These are phyloP conservation scores for Antedon mediterranea DNA, from an alignment of 53 echinoderm and acorn worm species.

Conservation along the genomic window DNA sequence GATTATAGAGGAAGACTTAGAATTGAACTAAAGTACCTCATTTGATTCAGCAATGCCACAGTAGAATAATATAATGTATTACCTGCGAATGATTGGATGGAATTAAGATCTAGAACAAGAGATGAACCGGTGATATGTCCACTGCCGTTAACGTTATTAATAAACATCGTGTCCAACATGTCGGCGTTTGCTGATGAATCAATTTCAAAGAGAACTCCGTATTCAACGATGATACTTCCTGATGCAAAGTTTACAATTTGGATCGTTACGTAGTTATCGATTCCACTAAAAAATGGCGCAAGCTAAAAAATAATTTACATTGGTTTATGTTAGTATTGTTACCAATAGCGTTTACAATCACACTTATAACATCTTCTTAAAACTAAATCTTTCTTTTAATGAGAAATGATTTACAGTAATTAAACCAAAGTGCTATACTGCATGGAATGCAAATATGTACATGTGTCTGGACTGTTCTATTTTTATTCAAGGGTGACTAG, in stretches of 20 bases:
- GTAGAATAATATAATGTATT: neutral
- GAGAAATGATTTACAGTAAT: no score
- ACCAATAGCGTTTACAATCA: no score
- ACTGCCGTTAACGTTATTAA: neutral
- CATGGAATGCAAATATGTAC: no score
- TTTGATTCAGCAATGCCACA: neutral
- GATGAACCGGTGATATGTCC: neutral
- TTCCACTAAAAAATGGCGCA: neutral
- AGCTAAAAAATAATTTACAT: neutral
- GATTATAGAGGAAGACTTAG: no score
- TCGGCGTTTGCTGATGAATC: neutral
- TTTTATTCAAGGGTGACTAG: no score
- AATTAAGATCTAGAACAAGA: neutral
- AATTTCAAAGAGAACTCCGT: neutral
- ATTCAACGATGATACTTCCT: neutral
- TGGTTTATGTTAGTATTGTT: no score
- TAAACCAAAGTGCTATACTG: no score
- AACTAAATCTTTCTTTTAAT: no score
- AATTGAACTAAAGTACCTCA: no score
- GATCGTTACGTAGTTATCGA: neutral
- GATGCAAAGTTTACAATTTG: neutral
- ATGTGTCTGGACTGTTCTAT: no score
- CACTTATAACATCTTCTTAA: no score
- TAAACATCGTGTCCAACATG: neutral
- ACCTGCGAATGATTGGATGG: neutral